Evolutionary conservation across 2,888 invertebrate species (phyloP).

Genomic region (Leptothorax acervorum): DNA sequence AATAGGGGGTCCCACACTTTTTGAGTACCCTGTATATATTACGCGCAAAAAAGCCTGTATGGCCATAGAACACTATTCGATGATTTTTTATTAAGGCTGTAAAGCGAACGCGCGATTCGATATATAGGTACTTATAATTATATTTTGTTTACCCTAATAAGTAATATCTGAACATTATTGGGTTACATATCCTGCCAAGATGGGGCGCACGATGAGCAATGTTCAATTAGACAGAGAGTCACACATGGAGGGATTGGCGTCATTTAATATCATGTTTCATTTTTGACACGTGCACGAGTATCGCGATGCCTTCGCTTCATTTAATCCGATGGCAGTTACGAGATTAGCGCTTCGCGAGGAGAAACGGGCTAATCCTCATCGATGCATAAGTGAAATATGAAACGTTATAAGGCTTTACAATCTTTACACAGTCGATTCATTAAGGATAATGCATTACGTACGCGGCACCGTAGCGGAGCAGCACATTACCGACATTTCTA

Average conservation of each 20-base stretch:
- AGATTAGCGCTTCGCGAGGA: conserved; percentile 20
- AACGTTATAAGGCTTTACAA: conserved; percentile 45
- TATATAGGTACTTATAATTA: too few species aligned
- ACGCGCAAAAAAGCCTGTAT: too few species aligned
- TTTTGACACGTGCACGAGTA: conserved; percentile 9
- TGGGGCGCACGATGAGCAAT: not conserved
- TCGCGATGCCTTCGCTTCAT: not conserved
- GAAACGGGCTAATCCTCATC: not conserved
- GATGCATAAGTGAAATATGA: conserved; percentile 61
- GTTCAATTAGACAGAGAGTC: not conserved
- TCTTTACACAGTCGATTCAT: conserved; percentile 63
- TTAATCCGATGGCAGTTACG: conserved; percentile 6
- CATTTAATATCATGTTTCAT: not conserved
- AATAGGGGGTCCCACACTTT: too few species aligned
- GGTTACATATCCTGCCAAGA: not conserved
- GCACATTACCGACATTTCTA: conserved; percentile 71
- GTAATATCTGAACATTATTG: too few species aligned
- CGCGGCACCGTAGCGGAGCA: conserved; percentile 34
- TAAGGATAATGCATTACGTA: conserved; percentile 64
- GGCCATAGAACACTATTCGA: too few species aligned
- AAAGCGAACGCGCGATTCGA: too few species aligned
- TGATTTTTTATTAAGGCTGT: too few species aligned
- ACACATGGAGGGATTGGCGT: not conserved
- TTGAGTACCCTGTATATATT: too few species aligned
- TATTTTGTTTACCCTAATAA: too few species aligned